Conservation (phyloP, 2,797 vertebrate species). For the Columba guinea region DNA sequence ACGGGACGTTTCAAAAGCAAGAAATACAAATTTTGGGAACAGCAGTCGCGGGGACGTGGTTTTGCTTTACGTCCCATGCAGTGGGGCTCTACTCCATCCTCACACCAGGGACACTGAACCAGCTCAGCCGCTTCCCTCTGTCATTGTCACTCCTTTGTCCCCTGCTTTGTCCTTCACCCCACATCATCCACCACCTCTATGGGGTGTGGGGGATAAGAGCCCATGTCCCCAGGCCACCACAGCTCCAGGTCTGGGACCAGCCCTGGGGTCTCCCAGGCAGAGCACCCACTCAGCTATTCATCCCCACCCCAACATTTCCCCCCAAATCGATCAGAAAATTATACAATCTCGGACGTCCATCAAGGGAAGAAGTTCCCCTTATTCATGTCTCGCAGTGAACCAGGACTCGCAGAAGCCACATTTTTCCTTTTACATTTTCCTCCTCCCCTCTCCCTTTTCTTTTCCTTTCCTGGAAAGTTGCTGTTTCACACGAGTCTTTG, state of each 20-base stretch:
- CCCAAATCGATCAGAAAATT: not conserved
- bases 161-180: not conserved
- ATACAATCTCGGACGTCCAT: accelerated
- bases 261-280: not conserved
- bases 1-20: not conserved
- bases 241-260: not conserved
- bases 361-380: not conserved
- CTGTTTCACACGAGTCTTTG: not conserved
- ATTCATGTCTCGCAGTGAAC: not conserved
- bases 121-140: not conserved
- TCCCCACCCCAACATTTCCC: not conserved
- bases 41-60: not conserved
- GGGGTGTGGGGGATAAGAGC: accelerated
- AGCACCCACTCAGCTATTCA: accelerated
- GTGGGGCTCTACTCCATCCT: not conserved
- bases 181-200: not conserved
- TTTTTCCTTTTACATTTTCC: not conserved
- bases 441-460: no score
- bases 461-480: not conserved
- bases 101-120: accelerated
- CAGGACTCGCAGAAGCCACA: not conserved
- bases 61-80: accelerated
- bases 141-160: accelerated
- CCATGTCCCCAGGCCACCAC: accelerated
- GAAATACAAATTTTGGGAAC: not conserved